Percentiles rank a stretch among this genome's conserved stretches.
phyloP scores from a whole-genome alignment of 2,888 invertebrate species.

The Choristoneura rosaceana region DNA sequence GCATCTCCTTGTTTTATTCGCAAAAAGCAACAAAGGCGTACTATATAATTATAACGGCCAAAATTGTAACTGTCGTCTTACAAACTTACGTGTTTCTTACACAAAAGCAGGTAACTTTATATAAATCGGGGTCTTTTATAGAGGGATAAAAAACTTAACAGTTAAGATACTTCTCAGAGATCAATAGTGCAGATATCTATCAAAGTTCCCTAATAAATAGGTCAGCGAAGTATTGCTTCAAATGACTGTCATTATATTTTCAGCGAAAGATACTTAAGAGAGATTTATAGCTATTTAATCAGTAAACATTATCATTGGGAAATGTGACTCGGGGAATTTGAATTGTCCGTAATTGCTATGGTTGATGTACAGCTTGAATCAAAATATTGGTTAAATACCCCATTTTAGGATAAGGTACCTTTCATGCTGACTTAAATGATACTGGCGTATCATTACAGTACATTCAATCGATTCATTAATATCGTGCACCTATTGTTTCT shows the following conservation, averaged over 20 bases:
- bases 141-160: conserved; percentile 67
- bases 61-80: conserved; percentile 83
- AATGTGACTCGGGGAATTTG: conserved; percentile 54
- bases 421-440: no score
- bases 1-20: conserved; percentile 54
- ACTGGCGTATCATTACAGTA: no score
- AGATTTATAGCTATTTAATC: conserved; percentile 81
- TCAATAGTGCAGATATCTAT: conserved; percentile 61
- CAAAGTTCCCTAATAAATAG: conserved; percentile 77
- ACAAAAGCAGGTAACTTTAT: conserved; percentile 83
- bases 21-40: conserved; percentile 75
- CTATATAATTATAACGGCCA: conserved; percentile 85
- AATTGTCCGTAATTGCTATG: conserved; percentile 51
- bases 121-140: conserved; percentile 67
- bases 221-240: conserved; percentile 66
- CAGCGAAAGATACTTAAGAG: conserved; percentile 63
- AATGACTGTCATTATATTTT: conserved; percentile 77
- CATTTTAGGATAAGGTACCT: not conserved
- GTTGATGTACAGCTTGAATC: conserved; percentile 8
- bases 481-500: no score
- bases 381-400: conserved; percentile 15
- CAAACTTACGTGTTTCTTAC: conserved; percentile 71
- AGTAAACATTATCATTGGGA: conserved; percentile 57
- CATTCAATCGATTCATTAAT: no score
- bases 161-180: conserved; percentile 64